A percentile compares a stretch with the other conserved stretches of the same genome.
phyloP scores from a whole-genome alignment of 2,888 invertebrate genomes.

The Rugalucina vietnamica region DNA sequence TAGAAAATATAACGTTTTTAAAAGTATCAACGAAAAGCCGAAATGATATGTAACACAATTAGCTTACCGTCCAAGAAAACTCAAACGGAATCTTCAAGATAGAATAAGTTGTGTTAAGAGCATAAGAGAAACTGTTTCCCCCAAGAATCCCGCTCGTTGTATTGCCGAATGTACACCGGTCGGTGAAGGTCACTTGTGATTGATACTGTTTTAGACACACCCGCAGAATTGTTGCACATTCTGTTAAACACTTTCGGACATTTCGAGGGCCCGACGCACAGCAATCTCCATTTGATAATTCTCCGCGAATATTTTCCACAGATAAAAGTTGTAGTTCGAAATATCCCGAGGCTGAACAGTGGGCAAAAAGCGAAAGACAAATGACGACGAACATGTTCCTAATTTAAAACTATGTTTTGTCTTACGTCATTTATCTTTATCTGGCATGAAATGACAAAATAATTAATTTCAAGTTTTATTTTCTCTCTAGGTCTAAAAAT shows the following conservation, averaged over 20 bases:
- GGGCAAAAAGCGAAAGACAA: too few species aligned
- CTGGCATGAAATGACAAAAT: too few species aligned
- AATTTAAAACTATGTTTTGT: too few species aligned
- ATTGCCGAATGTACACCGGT: constrained; percentile 94
- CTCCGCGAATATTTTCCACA: constrained; percentile 94
- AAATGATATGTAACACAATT: too few species aligned
- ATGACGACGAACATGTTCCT: too few species aligned
- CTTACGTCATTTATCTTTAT: too few species aligned
- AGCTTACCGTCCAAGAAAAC: constrained; percentile 95
- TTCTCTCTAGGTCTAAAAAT: too few species aligned
- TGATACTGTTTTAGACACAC: constrained; percentile 97
- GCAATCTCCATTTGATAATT: constrained; percentile 92
- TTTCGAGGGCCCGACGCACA: constrained; percentile 86
- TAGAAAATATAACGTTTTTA: too few species aligned
- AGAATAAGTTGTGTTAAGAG: constrained; percentile 85
- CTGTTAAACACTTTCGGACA: constrained; percentile 63
- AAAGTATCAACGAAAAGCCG: too few species aligned
- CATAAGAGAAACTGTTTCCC: constrained; percentile 93
- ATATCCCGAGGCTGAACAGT: too few species aligned
- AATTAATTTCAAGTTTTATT: too few species aligned
- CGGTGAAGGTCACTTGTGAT: constrained; percentile 90
- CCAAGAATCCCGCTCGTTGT: constrained; percentile 93
- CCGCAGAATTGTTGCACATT: constrained; percentile 89
- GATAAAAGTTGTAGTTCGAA: constrained; percentile 97
- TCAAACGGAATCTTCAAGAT: constrained; percentile 94